Conservation (phyloP, 2,113 vertebrate species). For the Odobenus rosmarus region DNA sequence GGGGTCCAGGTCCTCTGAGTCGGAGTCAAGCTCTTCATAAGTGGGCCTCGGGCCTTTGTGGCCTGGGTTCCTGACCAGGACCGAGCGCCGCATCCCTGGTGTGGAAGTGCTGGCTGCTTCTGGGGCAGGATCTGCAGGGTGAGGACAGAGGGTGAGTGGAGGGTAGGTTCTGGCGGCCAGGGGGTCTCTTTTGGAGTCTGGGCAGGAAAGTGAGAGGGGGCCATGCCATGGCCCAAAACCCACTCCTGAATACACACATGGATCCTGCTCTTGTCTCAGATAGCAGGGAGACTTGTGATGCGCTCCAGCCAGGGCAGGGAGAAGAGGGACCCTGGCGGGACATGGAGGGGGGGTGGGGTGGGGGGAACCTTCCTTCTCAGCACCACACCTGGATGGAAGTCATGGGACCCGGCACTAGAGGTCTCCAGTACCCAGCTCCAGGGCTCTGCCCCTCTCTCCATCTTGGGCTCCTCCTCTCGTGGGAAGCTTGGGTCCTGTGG, state of each 20-base stretch:
- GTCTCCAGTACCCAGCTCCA: constrained; percentile 45
- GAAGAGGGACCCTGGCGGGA: not conserved
- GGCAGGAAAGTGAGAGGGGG: not conserved
- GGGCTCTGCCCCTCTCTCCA: constrained; percentile 57
- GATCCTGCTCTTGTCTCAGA: not conserved
- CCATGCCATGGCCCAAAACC: not conserved
- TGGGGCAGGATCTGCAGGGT: constrained; percentile 23
- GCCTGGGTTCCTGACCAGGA: constrained; percentile 75
- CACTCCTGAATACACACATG: not conserved
- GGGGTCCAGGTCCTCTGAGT: constrained; percentile 46
- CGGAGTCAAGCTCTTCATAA: constrained; percentile 36
- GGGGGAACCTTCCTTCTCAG: not conserved
- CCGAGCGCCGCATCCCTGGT: constrained; percentile 52
- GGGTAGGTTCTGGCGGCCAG: not conserved
- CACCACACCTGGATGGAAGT: constrained; percentile 34
- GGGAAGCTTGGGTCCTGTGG: constrained; percentile 43
- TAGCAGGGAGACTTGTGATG: not conserved
- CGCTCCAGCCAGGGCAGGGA: not conserved
- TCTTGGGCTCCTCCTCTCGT: not conserved
- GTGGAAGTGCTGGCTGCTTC: not conserved
- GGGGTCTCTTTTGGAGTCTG: not conserved
- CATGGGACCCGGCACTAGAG: not conserved
- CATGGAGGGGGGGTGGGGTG: not conserved
- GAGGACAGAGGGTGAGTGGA: not conserved
- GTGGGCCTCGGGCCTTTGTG: constrained; percentile 25